Evolutionary conservation across 2,888 invertebrate species (phyloP).

Genomic region (Tiliacea citrago): DNA sequence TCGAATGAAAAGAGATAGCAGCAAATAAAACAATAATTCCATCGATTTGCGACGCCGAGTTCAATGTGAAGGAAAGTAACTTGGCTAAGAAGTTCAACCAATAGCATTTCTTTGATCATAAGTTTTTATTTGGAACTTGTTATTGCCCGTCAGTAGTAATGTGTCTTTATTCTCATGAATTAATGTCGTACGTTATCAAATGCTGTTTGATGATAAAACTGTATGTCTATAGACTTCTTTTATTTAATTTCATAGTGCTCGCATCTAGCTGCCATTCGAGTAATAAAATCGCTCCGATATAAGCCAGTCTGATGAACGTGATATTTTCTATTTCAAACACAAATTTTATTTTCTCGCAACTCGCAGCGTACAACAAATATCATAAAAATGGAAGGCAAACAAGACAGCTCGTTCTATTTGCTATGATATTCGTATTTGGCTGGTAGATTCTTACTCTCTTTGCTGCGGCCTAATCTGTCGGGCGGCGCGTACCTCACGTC

Average conservation of each 20-base stretch:
- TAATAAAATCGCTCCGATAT: conserved; percentile 51
- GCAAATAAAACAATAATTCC: conserved; percentile 78
- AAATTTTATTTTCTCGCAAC: conserved; percentile 78
- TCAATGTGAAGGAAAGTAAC: conserved; percentile 46
- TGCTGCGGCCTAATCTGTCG: conserved; percentile 84
- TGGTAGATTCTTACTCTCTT: conserved; percentile 85
- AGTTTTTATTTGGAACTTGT: conserved; percentile 46
- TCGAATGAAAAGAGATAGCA: conserved; percentile 80
- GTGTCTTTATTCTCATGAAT: conserved; percentile 8
- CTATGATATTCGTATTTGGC: conserved; percentile 80
- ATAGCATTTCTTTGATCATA: conserved; percentile 56
- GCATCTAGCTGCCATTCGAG: conserved; percentile 8
- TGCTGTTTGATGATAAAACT: not conserved
- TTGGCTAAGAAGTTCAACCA: conserved; percentile 43
- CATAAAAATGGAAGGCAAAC: conserved; percentile 88
- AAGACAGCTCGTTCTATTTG: conserved; percentile 84
- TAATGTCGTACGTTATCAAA: not conserved
- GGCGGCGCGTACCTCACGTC: conserved; percentile 83
- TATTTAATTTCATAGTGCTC: not conserved
- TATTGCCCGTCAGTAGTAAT: conserved; percentile 8
- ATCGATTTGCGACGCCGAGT: conserved; percentile 66
- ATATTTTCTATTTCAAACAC: conserved; percentile 78
- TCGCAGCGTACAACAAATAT: conserved; percentile 79
- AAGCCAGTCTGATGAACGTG: conserved; percentile 74
- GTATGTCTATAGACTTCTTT: not conserved